A percentile compares a stretch with the other conserved stretches of the same genome.
These are phyloP conservation scores for Aplysina aerophoba DNA, from an alignment of 37 sponge, comb jelly and placozoan genomes.

Conservation along the genomic window DNA sequence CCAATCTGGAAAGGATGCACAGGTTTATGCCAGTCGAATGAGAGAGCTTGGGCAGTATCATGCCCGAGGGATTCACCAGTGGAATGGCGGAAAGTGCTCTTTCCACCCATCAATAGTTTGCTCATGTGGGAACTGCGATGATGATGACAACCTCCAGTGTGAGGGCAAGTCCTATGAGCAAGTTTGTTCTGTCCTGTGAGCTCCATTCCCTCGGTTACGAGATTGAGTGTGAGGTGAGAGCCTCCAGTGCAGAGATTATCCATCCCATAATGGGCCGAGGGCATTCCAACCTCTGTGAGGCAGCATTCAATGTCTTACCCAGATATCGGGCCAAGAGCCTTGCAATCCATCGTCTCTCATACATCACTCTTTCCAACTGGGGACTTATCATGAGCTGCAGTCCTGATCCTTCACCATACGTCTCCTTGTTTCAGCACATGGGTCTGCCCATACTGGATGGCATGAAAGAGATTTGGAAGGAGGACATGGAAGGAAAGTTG, in stretches of 20 bases:
- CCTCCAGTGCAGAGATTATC: background rate
- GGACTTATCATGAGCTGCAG: conserved; percentile 14
- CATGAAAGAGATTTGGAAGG: background rate
- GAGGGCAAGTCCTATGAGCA: conserved; percentile 29
- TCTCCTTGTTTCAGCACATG: background rate
- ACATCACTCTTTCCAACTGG: background rate
- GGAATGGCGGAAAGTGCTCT: conserved; percentile 38
- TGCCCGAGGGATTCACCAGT: conserved; percentile 39
- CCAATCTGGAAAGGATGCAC: background rate
- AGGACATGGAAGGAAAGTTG: background rate
- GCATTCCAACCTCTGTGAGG: conserved; percentile 30
- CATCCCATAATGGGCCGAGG: conserved; percentile 29
- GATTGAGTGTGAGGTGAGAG: conserved; percentile 32
- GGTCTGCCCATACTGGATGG: conserved; percentile 31
- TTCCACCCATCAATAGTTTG: conserved; percentile 32
- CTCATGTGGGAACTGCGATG: conserved; percentile 26
- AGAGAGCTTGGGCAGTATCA: conserved; percentile 28
- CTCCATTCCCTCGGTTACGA: conserved; percentile 33
- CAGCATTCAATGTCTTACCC: conserved; percentile 28
- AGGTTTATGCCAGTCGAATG: conserved; percentile 13
- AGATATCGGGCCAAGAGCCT: conserved; percentile 22
- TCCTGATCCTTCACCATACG: background rate
- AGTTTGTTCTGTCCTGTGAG: conserved; percentile 7
- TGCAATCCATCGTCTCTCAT: conserved; percentile 8
- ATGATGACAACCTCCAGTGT: conserved; percentile 20